Percentiles rank a stretch among this genome's conserved stretches.
phyloP scores from a whole-genome alignment of 2,797 vertebrate genomes.

The Gila robusta region DNA sequence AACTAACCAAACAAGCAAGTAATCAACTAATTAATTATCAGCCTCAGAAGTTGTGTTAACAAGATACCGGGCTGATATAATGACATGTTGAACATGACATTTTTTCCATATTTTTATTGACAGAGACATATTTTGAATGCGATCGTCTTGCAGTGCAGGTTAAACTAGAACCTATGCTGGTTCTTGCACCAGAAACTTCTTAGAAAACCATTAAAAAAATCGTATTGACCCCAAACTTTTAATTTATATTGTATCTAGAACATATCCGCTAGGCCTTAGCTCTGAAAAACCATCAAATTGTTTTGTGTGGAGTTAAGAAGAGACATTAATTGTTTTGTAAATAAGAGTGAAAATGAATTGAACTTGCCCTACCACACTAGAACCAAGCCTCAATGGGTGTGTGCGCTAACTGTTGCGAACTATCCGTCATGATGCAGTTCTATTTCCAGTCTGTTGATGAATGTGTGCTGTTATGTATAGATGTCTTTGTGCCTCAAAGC shows the following conservation, averaged over 20 bases:
- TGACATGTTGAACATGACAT: background rate
- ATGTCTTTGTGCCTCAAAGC: slow-evolving; percentile 20
- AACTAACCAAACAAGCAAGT: background rate
- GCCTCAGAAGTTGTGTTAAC: background rate
- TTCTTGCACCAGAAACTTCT: background rate
- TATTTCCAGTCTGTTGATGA: slow-evolving; percentile 5
- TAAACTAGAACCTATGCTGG: background rate
- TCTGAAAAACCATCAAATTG: background rate
- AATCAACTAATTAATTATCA: slow-evolving; percentile 2
- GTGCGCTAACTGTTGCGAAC: background rate
- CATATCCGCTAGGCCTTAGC: background rate
- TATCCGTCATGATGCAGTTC: background rate
- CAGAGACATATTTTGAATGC: background rate
- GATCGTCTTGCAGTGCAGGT: background rate
- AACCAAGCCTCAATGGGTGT: background rate
- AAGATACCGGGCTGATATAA: background rate
- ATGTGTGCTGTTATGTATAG: slow-evolving; percentile 20
- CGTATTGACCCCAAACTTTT: background rate
- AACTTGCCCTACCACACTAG: background rate
- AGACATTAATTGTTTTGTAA: background rate
- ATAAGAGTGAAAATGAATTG: background rate
- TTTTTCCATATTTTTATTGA: background rate
- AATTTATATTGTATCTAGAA: background rate
- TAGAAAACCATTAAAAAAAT: background rate
- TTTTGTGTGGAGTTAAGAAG: background rate